A percentile compares a stretch with the other conserved stretches of the same genome.
phyloP scores from a whole-genome alignment of 2,797 vertebrate species.

The Cyprinella venusta region DNA sequence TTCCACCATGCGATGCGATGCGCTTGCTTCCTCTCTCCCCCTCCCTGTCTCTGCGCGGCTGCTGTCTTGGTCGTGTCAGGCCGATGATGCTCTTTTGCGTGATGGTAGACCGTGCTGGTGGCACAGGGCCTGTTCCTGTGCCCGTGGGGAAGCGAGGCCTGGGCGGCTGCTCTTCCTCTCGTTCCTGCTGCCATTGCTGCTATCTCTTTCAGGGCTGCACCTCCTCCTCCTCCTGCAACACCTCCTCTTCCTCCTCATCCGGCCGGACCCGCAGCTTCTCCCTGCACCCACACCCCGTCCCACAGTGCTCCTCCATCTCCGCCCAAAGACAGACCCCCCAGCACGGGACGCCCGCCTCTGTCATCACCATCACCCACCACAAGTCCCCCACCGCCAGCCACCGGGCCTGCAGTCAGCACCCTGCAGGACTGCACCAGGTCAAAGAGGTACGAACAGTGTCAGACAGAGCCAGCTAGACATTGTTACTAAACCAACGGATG shows the following conservation, averaged over 20 bases:
- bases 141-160: conserved; percentile 47
- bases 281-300: conserved; percentile 78
- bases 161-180: conserved; percentile 47
- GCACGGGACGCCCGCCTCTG: conserved; percentile 67
- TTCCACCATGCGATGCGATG: conserved; percentile 6
- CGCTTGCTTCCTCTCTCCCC: conserved; percentile 33
- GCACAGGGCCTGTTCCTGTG: conserved; percentile 45
- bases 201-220: conserved; percentile 76
- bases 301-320: conserved; percentile 74
- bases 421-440: conserved; percentile 83
- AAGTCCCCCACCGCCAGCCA: conserved; percentile 84
- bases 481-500: not conserved
- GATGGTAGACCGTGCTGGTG: conserved; percentile 65
- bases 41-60: conserved; percentile 43
- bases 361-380: conserved; percentile 84
- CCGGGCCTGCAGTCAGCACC: conserved; percentile 78
- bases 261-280: conserved; percentile 83
- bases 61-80: conserved; percentile 40
- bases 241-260: conserved; percentile 52
- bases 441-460: conserved; percentile 81
- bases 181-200: conserved; percentile 59
- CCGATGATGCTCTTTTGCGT: conserved; percentile 62
- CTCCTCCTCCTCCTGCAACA: conserved; percentile 60
- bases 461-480: not conserved
- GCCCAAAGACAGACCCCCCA: conserved; percentile 76